Evolutionary conservation across 2,113 vertebrate genomes (phyloP).

Genomic region (Cavia aperea): DNA sequence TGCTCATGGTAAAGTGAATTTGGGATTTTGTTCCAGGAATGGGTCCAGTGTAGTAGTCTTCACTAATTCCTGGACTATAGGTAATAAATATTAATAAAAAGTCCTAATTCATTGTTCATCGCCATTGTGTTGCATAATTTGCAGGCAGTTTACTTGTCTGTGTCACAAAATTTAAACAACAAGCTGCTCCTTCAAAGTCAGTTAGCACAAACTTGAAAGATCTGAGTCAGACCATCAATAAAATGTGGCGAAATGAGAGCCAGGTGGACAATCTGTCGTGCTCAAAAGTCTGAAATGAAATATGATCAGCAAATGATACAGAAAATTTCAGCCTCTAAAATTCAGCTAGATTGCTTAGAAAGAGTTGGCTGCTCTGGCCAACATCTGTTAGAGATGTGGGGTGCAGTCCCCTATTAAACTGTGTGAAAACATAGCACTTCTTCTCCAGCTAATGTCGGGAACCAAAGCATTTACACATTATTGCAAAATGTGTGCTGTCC

Average conservation of each 20-base stretch:
- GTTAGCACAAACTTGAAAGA: slow-evolving; percentile 78
- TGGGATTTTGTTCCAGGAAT: background rate
- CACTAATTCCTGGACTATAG: slow-evolving; percentile 46
- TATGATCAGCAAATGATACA: slow-evolving; percentile 71
- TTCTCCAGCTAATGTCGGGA: slow-evolving; percentile 8
- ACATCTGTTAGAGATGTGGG: slow-evolving; percentile 57
- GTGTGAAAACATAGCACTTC: slow-evolving; percentile 47
- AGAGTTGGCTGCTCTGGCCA: slow-evolving; percentile 30
- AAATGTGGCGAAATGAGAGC: slow-evolving; percentile 84
- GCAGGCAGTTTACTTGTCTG: slow-evolving; percentile 69
- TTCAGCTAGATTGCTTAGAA: slow-evolving; percentile 58
- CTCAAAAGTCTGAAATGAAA: slow-evolving; percentile 83
- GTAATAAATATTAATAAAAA: slow-evolving; percentile 60
- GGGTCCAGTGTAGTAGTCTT: slow-evolving; percentile 17
- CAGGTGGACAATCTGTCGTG: slow-evolving; percentile 77
- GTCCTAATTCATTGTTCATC: slow-evolving; percentile 37
- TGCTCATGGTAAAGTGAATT: slow-evolving; percentile 26
- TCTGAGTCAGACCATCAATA: slow-evolving; percentile 79
- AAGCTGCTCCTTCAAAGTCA: slow-evolving; percentile 78
- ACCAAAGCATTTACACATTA: slow-evolving; percentile 17
- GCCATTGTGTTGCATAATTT: slow-evolving; percentile 47
- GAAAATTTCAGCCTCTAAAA: slow-evolving; percentile 66
- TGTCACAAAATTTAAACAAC: slow-evolving; percentile 76
- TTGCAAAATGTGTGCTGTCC: slow-evolving; percentile 41
- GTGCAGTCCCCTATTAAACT: slow-evolving; percentile 40